phyloP scores from a whole-genome alignment of 2,113 vertebrate genomes.

The Dissostichus mawsoni region DNA sequence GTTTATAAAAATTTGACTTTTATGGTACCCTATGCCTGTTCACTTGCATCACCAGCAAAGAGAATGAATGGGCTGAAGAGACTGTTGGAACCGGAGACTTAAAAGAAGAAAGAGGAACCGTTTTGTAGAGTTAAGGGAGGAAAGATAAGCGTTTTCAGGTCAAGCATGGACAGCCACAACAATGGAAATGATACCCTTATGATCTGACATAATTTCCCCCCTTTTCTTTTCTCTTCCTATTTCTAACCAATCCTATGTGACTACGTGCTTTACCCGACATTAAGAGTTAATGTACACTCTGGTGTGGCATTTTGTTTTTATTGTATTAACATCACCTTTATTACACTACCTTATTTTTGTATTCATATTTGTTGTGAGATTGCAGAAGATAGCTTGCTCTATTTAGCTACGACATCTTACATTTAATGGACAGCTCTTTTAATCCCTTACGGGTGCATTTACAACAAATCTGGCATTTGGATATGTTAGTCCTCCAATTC shows the following conservation, averaged over 20 bases:
- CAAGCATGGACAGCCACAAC: slow-evolving; percentile 5
- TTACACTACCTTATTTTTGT: not conserved
- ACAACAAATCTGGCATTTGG: too few relatives aligned
- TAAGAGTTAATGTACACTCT: not conserved
- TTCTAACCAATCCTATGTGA: not conserved
- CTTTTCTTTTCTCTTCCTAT: not conserved
- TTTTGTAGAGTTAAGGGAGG: slow-evolving; percentile 22
- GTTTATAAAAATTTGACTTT: slow-evolving; percentile 31
- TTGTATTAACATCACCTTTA: not conserved
- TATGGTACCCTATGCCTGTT: slow-evolving; percentile 29
- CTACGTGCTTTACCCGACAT: not conserved
- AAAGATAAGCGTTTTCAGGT: slow-evolving; percentile 27
- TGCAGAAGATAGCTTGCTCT: not conserved
- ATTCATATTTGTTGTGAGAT: not conserved
- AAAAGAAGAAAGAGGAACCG: slow-evolving; percentile 20
- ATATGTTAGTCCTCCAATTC: too few relatives aligned
- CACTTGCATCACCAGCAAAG: slow-evolving; percentile 16
- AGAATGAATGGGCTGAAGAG: not conserved
- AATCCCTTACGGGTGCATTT: not conserved
- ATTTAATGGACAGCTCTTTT: not conserved
- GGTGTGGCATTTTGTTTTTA: not conserved
- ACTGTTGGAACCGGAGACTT: slow-evolving; percentile 21
- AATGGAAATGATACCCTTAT: not conserved
- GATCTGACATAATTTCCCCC: not conserved
- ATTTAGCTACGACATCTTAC: not conserved